Percentiles rank a stretch among this genome's conserved stretches.
phyloP scores from a whole-genome alignment of 2,888 invertebrate species.

The Ptychoptera albimana region DNA sequence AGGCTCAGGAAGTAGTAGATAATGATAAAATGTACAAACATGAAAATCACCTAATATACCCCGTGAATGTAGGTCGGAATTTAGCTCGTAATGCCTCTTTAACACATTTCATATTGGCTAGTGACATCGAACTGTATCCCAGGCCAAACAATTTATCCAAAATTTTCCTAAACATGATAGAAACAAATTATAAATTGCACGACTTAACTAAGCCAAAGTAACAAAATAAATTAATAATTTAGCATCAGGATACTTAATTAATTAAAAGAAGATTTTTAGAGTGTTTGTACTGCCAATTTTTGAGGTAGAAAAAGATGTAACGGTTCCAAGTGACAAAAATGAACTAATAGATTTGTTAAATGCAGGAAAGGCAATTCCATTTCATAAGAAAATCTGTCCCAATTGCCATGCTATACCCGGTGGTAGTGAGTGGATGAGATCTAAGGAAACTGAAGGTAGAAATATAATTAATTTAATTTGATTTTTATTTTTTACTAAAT shows the following conservation, averaged over 20 bases:
- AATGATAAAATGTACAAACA: conserved; percentile 48
- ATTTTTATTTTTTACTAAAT: neutral
- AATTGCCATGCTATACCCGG: conserved; percentile 17
- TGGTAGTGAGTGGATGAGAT: conserved; percentile 10
- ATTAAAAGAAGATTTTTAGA: conserved; percentile 35
- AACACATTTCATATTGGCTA: conserved; percentile 65
- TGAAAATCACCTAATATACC: conserved; percentile 60
- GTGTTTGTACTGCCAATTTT: conserved; percentile 72
- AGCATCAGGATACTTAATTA: conserved; percentile 7
- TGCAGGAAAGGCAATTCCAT: conserved; percentile 12
- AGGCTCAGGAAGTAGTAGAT: conserved; percentile 9
- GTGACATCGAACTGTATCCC: conserved; percentile 78
- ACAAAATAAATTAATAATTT: neutral
- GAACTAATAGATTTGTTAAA: conserved; percentile 15
- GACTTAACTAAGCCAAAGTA: conserved; percentile 5
- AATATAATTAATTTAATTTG: conserved; percentile 6
- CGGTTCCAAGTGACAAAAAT: conserved; percentile 16
- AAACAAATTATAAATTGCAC: conserved; percentile 42
- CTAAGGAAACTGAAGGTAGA: conserved; percentile 9
- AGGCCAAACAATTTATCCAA: conserved; percentile 53
- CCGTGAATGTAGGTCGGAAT: conserved; percentile 76
- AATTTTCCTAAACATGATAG: conserved; percentile 66
- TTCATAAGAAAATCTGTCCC: conserved; percentile 16
- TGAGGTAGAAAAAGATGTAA: conserved; percentile 41
- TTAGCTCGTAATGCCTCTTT: conserved; percentile 62